Percentiles rank a stretch among this genome's conserved stretches.
Conservation (phyloP, 2,113 vertebrate genomes). For the Oenanthe oenanthe region DNA sequence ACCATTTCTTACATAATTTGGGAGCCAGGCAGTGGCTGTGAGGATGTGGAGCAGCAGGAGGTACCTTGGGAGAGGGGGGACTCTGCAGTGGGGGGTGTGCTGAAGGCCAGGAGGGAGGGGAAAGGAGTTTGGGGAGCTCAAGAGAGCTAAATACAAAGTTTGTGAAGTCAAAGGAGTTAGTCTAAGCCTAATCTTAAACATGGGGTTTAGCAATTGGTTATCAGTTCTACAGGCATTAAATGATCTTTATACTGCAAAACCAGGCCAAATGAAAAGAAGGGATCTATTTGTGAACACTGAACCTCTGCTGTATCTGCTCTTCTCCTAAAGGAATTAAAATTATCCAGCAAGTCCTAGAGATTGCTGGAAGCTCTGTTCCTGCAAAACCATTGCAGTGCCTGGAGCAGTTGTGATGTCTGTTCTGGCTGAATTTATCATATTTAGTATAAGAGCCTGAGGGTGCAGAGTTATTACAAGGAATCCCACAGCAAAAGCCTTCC, state of each 20-base stretch:
- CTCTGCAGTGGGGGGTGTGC: not conserved
- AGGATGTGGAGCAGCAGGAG: not conserved
- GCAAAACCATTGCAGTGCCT: not conserved
- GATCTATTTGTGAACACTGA: not conserved
- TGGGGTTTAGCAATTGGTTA: not conserved
- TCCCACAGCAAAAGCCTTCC: not conserved
- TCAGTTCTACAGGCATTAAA: not conserved
- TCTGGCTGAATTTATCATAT: not conserved
- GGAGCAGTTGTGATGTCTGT: not conserved
- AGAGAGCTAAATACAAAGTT: not conserved
- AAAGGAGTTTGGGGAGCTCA: not conserved
- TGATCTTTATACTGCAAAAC: not conserved
- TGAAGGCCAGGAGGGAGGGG: not conserved
- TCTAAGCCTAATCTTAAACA: not conserved
- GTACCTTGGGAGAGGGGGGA: not conserved
- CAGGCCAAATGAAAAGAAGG: not conserved
- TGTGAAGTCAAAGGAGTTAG: not conserved
- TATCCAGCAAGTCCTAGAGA: not conserved
- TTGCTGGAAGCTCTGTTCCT: not conserved
- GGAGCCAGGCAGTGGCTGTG: not conserved
- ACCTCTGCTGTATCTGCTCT: not conserved
- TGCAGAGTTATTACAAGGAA: not conserved
- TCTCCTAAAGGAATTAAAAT: not conserved
- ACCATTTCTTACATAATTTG: not conserved
- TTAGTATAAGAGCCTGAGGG: not conserved